Percentiles rank a stretch among this genome's conserved stretches.
phyloP scores from a whole-genome alignment of 2,888 invertebrate genomes.

The Drosophila austrosaltans region DNA sequence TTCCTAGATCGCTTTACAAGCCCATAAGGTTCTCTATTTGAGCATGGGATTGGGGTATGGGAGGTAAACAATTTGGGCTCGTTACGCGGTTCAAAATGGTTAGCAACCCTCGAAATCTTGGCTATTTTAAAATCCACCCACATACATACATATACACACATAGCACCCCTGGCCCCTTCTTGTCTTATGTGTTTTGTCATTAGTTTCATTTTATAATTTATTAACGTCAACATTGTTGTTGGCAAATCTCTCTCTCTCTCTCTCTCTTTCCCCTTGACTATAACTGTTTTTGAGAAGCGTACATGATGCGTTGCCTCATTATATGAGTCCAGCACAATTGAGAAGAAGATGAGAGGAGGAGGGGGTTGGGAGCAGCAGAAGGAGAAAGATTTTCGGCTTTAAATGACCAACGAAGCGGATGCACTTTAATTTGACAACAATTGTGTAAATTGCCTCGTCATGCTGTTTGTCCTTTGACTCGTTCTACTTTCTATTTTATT shows the following conservation, averaged over 20 bases:
- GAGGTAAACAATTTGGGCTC: conserved; percentile 76
- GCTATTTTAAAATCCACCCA: conserved; percentile 53
- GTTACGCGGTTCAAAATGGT: conserved; percentile 74
- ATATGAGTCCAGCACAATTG: conserved; percentile 24
- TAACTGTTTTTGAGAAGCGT: conserved; percentile 81
- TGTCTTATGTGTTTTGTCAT: conserved; percentile 75
- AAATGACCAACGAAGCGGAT: conserved; percentile 82
- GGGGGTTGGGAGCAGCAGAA: conserved; percentile 9
- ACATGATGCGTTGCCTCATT: conserved; percentile 68
- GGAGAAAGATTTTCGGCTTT: conserved; percentile 61
- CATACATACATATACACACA: neutral
- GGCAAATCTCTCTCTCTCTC: conserved; percentile 10
- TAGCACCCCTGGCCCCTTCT: neutral
- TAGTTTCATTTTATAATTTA: conserved; percentile 83
- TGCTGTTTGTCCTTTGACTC: conserved; percentile 69
- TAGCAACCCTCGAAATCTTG: conserved; percentile 52
- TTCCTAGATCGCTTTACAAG: conserved; percentile 39
- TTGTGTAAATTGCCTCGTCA: conserved; percentile 77
- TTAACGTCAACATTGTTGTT: conserved; percentile 81
- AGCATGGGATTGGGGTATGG: neutral
- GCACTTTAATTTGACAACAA: conserved; percentile 82
- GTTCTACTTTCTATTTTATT: conserved; percentile 52
- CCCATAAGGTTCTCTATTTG: neutral
- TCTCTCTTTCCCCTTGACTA: conserved; percentile 13
- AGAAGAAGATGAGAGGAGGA: neutral